Base-by-base conservation (phyloP, 2,888 invertebrate genomes). In the Lamproptera curius region DNA sequence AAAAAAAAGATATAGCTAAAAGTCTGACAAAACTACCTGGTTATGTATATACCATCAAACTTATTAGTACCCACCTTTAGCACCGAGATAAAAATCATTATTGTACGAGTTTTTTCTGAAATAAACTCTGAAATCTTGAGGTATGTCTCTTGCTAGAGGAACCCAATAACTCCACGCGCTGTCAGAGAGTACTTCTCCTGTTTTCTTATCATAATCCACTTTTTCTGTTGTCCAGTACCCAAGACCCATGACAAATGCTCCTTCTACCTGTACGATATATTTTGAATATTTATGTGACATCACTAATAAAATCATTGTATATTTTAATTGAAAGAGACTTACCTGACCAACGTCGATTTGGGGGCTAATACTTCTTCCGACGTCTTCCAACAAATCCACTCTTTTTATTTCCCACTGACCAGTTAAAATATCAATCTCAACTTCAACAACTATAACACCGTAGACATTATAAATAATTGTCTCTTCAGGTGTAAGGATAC, bases 141-240 rank as follows among this genome's bases (percentile, higher is more conserved):
- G 94, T 59, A 94, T 94, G 58, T 94, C 94, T 61, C 91, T 92
- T 0, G 90, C 89, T 16, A 91, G 92, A 0, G 94, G 93, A 0
- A 92, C 89, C 62, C 92, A 91, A 61, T 94, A 94, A 51, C 90
- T 91, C 95, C 95, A 95, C 6, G 95, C 93, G 49, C 93, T 89
- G 58, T 92, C 89, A 0, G 94, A 94, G 5, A 92, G 76, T 1
- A 94, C 67, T 55, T 89, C 86, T 0, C 94, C 95, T 0, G 91
- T 90, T 8, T 78, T 63, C 2, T 83, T 75, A 55, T 92, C 89
- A 42, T 89, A 91, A 0, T 90, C 78, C 38, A 94, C 67, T 46
- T 92, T 89, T 64, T 95, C 95, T 0, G 82, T 84, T 0, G 93
- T 91, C 90, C 91, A 94, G 59, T 92, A 92, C 1, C 95, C 95